Evolutionary conservation across 2,888 invertebrate species (phyloP).

Genomic region (Bibio marci): DNA sequence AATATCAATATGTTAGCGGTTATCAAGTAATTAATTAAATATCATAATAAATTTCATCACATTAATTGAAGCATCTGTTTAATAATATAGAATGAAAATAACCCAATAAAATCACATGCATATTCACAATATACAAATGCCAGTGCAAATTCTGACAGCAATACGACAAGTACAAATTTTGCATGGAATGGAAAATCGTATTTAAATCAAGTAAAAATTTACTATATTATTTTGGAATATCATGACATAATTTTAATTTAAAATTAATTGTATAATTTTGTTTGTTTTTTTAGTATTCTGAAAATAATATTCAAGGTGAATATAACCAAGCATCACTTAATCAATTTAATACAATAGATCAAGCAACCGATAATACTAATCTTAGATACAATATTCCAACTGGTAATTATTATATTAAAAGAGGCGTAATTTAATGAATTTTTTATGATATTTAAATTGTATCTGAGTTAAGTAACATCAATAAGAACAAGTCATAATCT

Average conservation of each 20-base stretch:
- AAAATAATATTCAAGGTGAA: background rate
- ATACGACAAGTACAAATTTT: slow-evolving; percentile 6
- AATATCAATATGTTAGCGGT: slow-evolving; percentile 43
- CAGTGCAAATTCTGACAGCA: slow-evolving; percentile 9
- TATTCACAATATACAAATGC: slow-evolving; percentile 11
- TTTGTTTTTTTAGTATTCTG: background rate
- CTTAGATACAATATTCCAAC: too few relatives aligned
- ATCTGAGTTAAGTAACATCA: too few relatives aligned
- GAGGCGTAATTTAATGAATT: too few relatives aligned
- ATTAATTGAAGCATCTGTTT: slow-evolving; percentile 10
- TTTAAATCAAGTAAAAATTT: slow-evolving; percentile 7
- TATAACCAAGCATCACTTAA: background rate
- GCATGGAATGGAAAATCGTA: slow-evolving; percentile 1
- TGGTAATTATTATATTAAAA: too few relatives aligned
- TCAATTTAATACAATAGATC: background rate
- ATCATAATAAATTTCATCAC: background rate
- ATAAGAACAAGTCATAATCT: too few relatives aligned
- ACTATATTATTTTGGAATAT: background rate
- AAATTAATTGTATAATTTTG: too few relatives aligned
- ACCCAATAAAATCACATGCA: background rate
- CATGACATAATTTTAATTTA: background rate
- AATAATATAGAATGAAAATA: slow-evolving; percentile 2
- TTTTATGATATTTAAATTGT: too few relatives aligned
- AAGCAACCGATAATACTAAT: background rate
- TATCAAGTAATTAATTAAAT: slow-evolving; percentile 31